Conservation (phyloP, 2,113 vertebrate species). For the Leuciscus idus region DNA sequence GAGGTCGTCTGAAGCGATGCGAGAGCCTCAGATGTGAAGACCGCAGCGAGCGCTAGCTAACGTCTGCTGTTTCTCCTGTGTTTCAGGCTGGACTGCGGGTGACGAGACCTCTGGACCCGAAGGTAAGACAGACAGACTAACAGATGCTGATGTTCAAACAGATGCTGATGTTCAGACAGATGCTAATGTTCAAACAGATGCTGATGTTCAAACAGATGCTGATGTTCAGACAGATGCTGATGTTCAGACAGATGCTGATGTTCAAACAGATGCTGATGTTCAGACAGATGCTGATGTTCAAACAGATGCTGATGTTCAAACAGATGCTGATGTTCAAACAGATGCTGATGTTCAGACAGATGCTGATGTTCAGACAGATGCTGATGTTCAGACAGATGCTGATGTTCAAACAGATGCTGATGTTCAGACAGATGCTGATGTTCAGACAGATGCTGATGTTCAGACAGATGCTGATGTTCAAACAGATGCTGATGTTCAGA, state of each 20-base stretch:
- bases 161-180: not conserved
- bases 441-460: no score
- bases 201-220: not conserved
- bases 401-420: not conserved
- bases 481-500: no score
- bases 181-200: no score
- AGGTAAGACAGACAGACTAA: slow-evolving; percentile 50
- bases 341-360: not conserved
- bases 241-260: no score
- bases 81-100: slow-evolving; percentile 61
- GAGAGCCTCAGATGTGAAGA: no score
- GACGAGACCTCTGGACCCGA: slow-evolving; percentile 57
- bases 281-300: no score
- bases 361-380: not conserved
- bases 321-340: not conserved
- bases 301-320: no score
- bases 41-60: not conserved
- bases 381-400: not conserved
- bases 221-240: not conserved
- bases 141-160: not conserved
- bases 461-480: not conserved
- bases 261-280: not conserved
- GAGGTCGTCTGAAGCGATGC: no score
- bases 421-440: not conserved
- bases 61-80: not conserved